Conservation (phyloP, 2,888 invertebrate species). For the Pollenia griseotomentosa region DNA sequence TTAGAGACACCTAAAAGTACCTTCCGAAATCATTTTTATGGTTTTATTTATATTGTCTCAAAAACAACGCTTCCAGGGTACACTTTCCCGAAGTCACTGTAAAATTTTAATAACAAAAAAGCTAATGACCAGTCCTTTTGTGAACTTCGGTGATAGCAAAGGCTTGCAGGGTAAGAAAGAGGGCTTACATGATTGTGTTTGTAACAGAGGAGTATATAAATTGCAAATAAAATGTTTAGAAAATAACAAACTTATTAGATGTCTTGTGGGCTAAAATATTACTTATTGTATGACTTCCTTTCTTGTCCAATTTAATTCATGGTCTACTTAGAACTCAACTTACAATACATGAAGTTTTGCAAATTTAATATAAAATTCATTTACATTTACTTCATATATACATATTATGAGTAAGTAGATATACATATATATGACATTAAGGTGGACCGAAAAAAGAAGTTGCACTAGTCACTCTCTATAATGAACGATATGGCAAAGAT, state of each 20-base stretch:
- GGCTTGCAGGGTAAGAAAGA: too few species aligned
- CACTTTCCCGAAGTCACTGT: too few species aligned
- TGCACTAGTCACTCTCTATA: too few species aligned
- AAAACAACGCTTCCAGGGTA: too few species aligned
- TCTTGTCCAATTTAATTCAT: slow-evolving; percentile 37
- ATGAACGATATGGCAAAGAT: too few species aligned
- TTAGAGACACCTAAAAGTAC: too few species aligned
- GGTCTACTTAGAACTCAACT: not conserved
- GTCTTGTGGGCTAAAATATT: slow-evolving; percentile 53
- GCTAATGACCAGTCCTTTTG: too few species aligned
- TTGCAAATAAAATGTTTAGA: slow-evolving; percentile 62
- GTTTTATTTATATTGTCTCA: too few species aligned
- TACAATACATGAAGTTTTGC: slow-evolving; percentile 22
- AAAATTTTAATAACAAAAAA: too few species aligned
- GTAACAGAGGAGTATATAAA: slow-evolving; percentile 43
- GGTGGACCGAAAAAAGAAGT: not conserved
- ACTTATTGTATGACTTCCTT: slow-evolving; percentile 33
- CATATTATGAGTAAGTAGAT: not conserved
- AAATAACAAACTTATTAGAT: slow-evolving; percentile 59
- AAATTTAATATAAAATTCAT: slow-evolving; percentile 42
- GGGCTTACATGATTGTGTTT: not conserved
- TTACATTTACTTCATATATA: slow-evolving; percentile 17
- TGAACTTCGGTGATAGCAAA: too few species aligned
- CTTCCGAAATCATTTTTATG: too few species aligned
- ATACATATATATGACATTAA: not conserved